These are phyloP conservation scores for Sebastolobus altivelis DNA, from an alignment of 2,797 vertebrate genomes.

Conservation along the genomic window DNA sequence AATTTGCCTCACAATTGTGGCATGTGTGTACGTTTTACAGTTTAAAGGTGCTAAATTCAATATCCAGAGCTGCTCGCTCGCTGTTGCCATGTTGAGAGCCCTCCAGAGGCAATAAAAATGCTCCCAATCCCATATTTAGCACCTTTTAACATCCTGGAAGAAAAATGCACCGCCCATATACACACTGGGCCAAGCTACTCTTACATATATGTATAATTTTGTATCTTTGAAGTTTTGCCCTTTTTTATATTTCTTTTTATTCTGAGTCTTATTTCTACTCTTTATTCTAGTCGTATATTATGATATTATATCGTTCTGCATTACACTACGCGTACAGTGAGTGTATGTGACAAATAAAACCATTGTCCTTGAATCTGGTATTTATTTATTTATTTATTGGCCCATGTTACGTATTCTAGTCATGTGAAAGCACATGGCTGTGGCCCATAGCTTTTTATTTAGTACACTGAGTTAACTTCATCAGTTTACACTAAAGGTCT, in stretches of 20 bases:
- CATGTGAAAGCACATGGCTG: not conserved
- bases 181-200: not conserved
- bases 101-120: too few species aligned
- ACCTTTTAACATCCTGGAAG: too few species aligned
- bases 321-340: not conserved
- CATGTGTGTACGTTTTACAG: not conserved
- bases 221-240: not conserved
- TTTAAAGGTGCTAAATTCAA: not conserved
- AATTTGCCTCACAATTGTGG: not conserved
- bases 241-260: not conserved
- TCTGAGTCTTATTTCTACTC: not conserved
- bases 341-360: not conserved
- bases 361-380: not conserved
- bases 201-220: not conserved
- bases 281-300: not conserved
- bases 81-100: too few species aligned
- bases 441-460: slow-evolving; percentile 9
- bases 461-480: slow-evolving; percentile 11
- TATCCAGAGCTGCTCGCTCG: too few species aligned
- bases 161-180: not conserved
- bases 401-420: not conserved
- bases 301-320: not conserved
- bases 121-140: too few species aligned
- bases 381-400: not conserved
- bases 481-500: not conserved